phyloP scores from a whole-genome alignment of 2,113 vertebrate species.

The Corapipo altera region DNA sequence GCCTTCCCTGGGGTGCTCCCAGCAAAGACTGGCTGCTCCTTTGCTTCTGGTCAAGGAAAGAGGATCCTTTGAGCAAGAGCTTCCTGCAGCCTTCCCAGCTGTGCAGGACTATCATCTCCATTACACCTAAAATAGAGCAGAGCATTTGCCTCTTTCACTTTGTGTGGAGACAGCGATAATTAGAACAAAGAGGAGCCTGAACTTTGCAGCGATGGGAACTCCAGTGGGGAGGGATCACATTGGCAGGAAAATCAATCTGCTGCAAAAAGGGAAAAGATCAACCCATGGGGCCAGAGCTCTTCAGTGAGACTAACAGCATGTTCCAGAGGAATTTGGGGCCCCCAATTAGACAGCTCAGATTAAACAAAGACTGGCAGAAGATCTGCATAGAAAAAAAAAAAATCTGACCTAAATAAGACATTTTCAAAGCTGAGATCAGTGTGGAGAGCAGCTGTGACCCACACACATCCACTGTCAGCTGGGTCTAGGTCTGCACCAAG shows the following conservation, averaged over 20 bases:
- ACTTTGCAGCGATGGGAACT: neutral
- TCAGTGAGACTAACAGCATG: neutral
- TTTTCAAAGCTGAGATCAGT: neutral
- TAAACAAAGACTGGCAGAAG: neutral
- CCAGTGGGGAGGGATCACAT: neutral
- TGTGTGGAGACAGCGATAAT: conserved; percentile 30
- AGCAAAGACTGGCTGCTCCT: neutral
- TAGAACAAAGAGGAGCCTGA: conserved; percentile 51
- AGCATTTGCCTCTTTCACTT: neutral
- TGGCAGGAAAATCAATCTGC: conserved; percentile 49
- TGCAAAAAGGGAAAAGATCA: conserved; percentile 6
- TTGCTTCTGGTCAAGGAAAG: neutral
- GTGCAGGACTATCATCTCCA: conserved; percentile 11
- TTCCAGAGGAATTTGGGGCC: neutral
- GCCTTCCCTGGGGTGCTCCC: neutral
- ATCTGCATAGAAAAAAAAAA: neutral
- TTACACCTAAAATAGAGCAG: conserved; percentile 47
- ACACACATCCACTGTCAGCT: neutral
- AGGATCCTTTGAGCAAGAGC: neutral
- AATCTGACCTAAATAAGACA: conserved; percentile 28
- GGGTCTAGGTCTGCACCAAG: neutral
- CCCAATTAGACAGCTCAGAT: conserved; percentile 23
- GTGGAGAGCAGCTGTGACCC: neutral
- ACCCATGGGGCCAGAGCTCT: neutral
- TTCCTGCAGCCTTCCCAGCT: conserved; percentile 36